Percentiles rank a stretch among this genome's conserved stretches.
Conservation (phyloP, 2,888 invertebrate species). For the Eilema caniola region DNA sequence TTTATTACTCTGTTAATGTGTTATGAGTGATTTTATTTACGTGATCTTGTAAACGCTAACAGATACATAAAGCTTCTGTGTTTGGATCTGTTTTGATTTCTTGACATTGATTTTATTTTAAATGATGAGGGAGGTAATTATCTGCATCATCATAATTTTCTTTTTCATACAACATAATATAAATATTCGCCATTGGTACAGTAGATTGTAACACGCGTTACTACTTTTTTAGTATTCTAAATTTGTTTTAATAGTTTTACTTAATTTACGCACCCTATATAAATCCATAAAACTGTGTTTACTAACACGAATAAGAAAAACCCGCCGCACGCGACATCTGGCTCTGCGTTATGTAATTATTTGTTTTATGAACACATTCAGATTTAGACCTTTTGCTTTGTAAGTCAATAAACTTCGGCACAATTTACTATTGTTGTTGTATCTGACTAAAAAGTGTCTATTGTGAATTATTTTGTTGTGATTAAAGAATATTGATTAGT, state of each 20-base stretch:
- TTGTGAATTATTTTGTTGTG: conserved; percentile 20
- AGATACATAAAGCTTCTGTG: conserved; percentile 15
- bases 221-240: neutral
- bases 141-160: neutral
- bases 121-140: neutral
- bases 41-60: conserved; percentile 26
- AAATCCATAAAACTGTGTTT: conserved; percentile 73
- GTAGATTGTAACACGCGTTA: no score
- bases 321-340: conserved; percentile 78
- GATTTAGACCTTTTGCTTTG: conserved; percentile 32
- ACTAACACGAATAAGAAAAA: conserved; percentile 79
- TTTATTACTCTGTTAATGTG: conserved; percentile 40
- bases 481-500: neutral
- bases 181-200: neutral
- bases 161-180: no score
- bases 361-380: conserved; percentile 68
- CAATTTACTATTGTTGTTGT: conserved; percentile 15
- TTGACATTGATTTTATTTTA: neutral
- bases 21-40: conserved; percentile 36
- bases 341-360: conserved; percentile 76
- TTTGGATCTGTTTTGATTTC: conserved; percentile 14
- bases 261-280: conserved; percentile 61
- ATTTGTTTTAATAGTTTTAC: conserved; percentile 10
- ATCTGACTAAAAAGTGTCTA: neutral
- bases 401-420: conserved; percentile 29